These are phyloP conservation scores for Callipepla squamata DNA, from an alignment of 2,113 vertebrate species.

Conservation along the genomic window DNA sequence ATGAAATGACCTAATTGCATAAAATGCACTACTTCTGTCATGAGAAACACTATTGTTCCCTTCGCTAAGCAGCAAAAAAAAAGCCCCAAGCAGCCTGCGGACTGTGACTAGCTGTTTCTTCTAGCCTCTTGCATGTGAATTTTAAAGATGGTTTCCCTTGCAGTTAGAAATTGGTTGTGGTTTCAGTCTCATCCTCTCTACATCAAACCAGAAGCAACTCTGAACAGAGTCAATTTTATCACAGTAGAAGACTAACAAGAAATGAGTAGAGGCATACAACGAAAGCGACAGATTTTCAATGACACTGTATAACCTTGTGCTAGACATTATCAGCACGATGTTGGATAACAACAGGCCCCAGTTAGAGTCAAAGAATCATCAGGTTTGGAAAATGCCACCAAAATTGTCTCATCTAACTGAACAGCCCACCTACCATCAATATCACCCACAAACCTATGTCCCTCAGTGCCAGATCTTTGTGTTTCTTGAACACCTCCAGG, in stretches of 20 bases:
- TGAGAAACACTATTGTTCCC: neutral
- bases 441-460: too few relatives aligned
- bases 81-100: neutral
- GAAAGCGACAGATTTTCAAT: neutral
- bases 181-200: neutral
- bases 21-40: slow-evolving; percentile 25
- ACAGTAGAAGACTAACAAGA: neutral
- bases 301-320: neutral
- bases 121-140: neutral
- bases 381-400: too few relatives aligned
- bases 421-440: too few relatives aligned
- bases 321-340: neutral
- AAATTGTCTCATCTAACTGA: too few relatives aligned
- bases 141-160: neutral
- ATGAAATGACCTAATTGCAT: slow-evolving; percentile 40
- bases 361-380: neutral
- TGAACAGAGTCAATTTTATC: neutral
- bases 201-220: neutral
- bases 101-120: neutral
- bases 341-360: neutral
- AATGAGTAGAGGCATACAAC: neutral
- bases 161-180: neutral
- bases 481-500: too few relatives aligned
- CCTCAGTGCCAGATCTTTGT: too few relatives aligned
- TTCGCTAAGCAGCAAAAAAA: slow-evolving; percentile 9